Conservation (phyloP, 1,140 invertebrate species). For the Temnothorax longispinosus region DNA sequence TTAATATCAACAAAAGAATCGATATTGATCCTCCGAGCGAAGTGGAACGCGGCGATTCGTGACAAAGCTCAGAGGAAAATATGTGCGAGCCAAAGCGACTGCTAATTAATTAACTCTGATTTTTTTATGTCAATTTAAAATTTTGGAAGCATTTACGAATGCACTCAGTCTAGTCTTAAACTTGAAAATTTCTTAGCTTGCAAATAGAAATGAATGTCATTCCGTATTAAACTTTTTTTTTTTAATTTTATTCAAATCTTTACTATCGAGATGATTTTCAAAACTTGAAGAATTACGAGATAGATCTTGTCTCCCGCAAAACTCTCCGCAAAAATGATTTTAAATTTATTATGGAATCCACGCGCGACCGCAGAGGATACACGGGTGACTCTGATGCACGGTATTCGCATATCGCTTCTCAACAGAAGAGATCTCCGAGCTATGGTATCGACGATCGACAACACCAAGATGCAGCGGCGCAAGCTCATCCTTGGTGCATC, state of each 20-base stretch:
- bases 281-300: not conserved
- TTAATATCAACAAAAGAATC: not conserved
- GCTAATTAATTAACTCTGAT: not conserved
- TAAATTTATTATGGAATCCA: not conserved
- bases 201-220: not conserved
- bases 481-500: constrained; percentile 31
- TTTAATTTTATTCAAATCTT: not conserved
- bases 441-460: constrained; percentile 25
- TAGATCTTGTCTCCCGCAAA: not conserved
- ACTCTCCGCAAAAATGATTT: not conserved
- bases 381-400: not conserved
- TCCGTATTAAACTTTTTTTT: not conserved
- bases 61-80: not conserved
- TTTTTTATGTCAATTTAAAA: not conserved
- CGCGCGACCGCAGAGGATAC: not conserved
- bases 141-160: not conserved
- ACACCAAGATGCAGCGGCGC: not conserved
- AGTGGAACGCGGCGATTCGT: not conserved
- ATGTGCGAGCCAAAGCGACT: too few species aligned
- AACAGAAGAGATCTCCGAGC: not conserved
- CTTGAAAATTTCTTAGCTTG: not conserved
- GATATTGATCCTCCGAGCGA: not conserved
- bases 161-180: not conserved
- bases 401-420: not conserved
- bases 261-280: not conserved